These are phyloP conservation scores for Paratrypauchen microcephalus DNA, from an alignment of 2,797 vertebrate species.

Conservation along the genomic window DNA sequence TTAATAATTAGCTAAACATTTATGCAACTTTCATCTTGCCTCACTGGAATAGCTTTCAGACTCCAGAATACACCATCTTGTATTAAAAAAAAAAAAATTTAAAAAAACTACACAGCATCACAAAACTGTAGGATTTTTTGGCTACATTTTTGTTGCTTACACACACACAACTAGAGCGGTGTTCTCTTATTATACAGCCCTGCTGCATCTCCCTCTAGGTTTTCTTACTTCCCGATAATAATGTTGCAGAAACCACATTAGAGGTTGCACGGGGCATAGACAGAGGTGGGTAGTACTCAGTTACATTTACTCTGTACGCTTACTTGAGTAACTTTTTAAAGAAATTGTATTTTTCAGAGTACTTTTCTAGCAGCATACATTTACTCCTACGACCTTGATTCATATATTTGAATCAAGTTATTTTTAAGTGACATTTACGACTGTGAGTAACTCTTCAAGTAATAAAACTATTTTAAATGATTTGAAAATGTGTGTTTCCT, in stretches of 20 bases:
- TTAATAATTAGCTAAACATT: conserved; percentile 11
- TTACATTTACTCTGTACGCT: too few species aligned
- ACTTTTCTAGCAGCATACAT: too few species aligned
- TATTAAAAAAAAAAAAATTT: conserved; percentile 21
- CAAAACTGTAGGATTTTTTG: conserved; percentile 48
- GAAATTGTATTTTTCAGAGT: too few species aligned
- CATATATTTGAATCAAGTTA: too few species aligned
- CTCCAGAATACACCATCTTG: conserved; percentile 57
- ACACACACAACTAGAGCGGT: conserved; percentile 58
- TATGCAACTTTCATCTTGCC: conserved; percentile 7
- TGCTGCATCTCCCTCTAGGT: conserved; percentile 32
- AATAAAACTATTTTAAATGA: too few species aligned
- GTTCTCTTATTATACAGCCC: conserved; percentile 49
- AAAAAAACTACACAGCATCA: conserved; percentile 42
- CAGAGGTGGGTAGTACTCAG: too few species aligned
- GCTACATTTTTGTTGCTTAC: conserved; percentile 35
- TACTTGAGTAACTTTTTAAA: too few species aligned
- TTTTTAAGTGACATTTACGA: too few species aligned
- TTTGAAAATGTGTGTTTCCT: too few species aligned
- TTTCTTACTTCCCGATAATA: conserved; percentile 34
- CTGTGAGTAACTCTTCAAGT: too few species aligned
- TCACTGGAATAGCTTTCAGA: conserved; percentile 17
- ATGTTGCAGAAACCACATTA: conserved; percentile 19
- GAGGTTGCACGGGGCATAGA: conserved; percentile 8
- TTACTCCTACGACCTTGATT: too few species aligned